Conservation (phyloP, 1,140 invertebrate species). For the Laodelphax striatellus region DNA sequence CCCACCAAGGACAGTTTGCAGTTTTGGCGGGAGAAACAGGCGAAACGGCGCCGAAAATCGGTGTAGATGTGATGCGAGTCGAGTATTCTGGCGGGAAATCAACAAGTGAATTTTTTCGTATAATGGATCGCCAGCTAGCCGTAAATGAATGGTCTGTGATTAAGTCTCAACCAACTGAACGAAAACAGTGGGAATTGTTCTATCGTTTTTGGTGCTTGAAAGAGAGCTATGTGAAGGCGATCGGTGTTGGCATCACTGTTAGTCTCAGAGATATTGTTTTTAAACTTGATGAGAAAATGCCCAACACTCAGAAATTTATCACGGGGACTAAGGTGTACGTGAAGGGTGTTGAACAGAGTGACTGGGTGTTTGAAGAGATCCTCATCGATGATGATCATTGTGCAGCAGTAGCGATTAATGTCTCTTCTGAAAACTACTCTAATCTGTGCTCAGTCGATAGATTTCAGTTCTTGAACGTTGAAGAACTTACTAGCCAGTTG, state of each 20-base stretch:
- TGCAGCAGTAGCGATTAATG: conserved; percentile 58
- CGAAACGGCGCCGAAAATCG: conserved; percentile 37
- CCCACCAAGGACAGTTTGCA: conserved; percentile 79
- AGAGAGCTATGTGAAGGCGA: conserved; percentile 88
- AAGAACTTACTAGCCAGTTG: not conserved
- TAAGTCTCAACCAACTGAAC: conserved; percentile 33
- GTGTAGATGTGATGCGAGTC: conserved; percentile 65
- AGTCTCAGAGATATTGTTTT: conserved; percentile 69
- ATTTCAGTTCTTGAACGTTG: not conserved
- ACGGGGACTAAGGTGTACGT: conserved; percentile 56
- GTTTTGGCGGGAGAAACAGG: conserved; percentile 63
- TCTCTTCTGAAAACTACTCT: not conserved
- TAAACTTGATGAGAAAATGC: conserved; percentile 39
- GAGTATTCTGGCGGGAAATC: conserved; percentile 50
- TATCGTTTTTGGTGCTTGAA: conserved; percentile 90
- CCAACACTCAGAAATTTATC: conserved; percentile 36
- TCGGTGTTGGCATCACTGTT: conserved; percentile 71
- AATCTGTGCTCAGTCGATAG: not conserved
- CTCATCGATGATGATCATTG: conserved; percentile 68
- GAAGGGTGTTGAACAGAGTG: conserved; percentile 41
- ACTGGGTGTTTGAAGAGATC: conserved; percentile 82
- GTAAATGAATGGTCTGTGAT: conserved; percentile 68
- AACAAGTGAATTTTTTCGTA: conserved; percentile 64
- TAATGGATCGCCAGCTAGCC: conserved; percentile 78
- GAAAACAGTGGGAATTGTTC: conserved; percentile 56